These are phyloP conservation scores for Meles meles DNA, from an alignment of 2,113 vertebrate genomes.

Conservation along the genomic window DNA sequence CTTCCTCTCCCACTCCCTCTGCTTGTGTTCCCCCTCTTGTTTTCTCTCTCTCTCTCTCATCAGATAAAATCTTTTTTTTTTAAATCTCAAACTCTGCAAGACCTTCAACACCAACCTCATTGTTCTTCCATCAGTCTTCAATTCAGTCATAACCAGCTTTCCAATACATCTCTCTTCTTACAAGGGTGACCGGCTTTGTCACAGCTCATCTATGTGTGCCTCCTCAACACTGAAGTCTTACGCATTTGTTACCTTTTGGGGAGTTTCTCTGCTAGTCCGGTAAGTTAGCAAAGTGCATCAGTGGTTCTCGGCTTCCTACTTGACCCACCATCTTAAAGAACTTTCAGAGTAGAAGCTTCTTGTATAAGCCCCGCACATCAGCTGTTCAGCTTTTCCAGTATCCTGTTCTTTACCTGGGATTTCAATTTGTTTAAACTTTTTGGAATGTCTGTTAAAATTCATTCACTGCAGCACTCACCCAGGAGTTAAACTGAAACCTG, in stretches of 20 bases:
- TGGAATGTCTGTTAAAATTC: not conserved
- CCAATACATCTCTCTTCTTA: not conserved
- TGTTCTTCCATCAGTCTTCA: not conserved
- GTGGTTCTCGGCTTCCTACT: not conserved
- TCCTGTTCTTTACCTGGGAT: not conserved
- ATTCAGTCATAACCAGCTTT: not conserved
- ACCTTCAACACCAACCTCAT: not conserved
- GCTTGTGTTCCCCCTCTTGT: too few species aligned
- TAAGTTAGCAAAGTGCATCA: not conserved
- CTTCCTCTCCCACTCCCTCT: too few species aligned
- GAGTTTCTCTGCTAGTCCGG: not conserved
- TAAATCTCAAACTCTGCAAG: not conserved
- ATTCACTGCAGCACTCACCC: not conserved
- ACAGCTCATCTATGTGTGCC: too few species aligned
- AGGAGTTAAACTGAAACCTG: not conserved
- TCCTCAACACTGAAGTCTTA: not conserved
- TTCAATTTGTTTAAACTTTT: not conserved
- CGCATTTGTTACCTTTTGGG: too few species aligned
- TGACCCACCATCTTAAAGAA: not conserved
- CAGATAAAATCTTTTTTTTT: too few species aligned
- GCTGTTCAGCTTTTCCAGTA: not conserved
- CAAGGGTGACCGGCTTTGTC: not conserved
- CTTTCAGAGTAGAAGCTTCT: not conserved
- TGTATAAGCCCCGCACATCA: not conserved
- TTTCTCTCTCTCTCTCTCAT: too few species aligned